Base-by-base conservation (phyloP, 1,140 invertebrate genomes). In the Propsilocerus akamusi region DNA sequence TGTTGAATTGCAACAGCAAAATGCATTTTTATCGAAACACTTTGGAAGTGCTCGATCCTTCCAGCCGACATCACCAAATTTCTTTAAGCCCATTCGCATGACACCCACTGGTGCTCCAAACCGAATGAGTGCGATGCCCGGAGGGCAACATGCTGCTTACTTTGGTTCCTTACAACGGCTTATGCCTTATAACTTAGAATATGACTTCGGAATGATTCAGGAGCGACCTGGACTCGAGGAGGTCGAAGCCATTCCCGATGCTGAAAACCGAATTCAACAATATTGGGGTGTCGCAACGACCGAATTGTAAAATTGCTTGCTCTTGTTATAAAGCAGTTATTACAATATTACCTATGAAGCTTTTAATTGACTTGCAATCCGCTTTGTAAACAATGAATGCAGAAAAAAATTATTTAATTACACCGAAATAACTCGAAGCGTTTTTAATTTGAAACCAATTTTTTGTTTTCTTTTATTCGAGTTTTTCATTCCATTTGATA, bases 211-310 rank as follows among this genome's bases (percentile, higher is more conserved):
- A 3, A 77, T 83, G 2, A 85, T 85, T 55, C 81, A 84, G 58
- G 83, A 87, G 59, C 70, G 81, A 49, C 71, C 69, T 32, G 69
- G 72, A 11, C 63, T 86, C 54, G 34, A 41, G 10, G 34, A 41
- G 17, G 34, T 41, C 8, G 34, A 41, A 41, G 17, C 34, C 17
- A 41, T 41, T 41, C 34, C 34, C 10, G 82, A 86, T 57, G 74
- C 83, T 48, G 81, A 85, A 59, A 75, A 75, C 46, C 72, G 84
- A 47, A 88, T 88, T 83, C 79, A 84, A 54, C 83, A 85, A 55
- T 88, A 88, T 65, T 88, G 84, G 84, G 84, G 83, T 34, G 83
- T 87, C 32, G 82, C 83, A 5, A 86, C 83, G 2, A 87, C 84
- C 1, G 84, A 87, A 66, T 61, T 86, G 47, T 84, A 67, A 74